phyloP scores from a whole-genome alignment of 2,797 vertebrate species.

The Pyrocephalus nanus region DNA sequence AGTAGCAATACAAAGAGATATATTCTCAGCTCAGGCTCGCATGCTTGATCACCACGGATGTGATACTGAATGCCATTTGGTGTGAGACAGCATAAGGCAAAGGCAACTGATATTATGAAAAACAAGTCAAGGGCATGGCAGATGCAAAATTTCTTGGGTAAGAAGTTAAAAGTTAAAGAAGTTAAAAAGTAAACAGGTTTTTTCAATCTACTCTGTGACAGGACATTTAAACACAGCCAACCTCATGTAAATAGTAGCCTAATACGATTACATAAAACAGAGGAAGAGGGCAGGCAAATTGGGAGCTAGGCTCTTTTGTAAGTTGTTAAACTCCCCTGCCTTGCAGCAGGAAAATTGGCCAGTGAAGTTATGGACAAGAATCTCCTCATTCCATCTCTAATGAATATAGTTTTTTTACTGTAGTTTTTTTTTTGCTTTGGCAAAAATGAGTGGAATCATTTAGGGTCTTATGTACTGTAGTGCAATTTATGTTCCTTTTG shows the following conservation, averaged over 20 bases:
- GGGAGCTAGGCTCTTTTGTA: background rate
- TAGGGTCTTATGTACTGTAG: background rate
- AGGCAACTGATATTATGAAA: background rate
- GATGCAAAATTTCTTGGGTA: background rate
- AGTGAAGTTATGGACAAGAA: background rate
- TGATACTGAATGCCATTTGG: accelerated
- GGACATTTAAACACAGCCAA: background rate
- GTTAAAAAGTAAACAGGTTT: background rate
- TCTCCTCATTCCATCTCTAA: background rate
- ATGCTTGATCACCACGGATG: background rate
- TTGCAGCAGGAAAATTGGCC: background rate
- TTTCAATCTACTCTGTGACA: background rate
- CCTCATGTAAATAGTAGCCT: background rate
- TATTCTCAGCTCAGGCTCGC: background rate
- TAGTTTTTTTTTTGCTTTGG: background rate
- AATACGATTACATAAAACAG: background rate
- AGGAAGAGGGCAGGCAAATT: background rate
- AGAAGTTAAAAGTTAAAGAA: background rate
- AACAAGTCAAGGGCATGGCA: background rate
- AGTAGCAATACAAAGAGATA: background rate
- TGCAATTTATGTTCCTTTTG: background rate
- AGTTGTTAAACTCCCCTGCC: background rate
- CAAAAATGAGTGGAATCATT: background rate
- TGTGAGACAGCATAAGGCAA: background rate
- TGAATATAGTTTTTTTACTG: background rate